A percentile compares a stretch with the other conserved stretches of the same genome.
Evolutionary conservation across 30 jellyfish, hydroid and myxozoan genomes (phyloP).

Genomic region (Hydractinia symbiolongicarpus): DNA sequence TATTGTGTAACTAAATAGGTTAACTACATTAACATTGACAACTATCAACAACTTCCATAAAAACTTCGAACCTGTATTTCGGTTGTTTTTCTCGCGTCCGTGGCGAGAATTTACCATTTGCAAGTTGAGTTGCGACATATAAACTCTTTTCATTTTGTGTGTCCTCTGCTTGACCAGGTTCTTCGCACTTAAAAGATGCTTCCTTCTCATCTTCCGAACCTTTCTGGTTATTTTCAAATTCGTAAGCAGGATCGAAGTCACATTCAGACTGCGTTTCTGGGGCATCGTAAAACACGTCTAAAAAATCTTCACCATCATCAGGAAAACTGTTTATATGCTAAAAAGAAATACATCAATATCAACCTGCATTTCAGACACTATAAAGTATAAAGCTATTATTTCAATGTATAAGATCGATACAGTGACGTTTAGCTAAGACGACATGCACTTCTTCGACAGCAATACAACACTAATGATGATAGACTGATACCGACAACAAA

Average conservation of each 20-base stretch:
- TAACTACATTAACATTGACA: not conserved
- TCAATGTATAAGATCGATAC: too few relatives aligned
- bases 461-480: too few relatives aligned
- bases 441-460: too few relatives aligned
- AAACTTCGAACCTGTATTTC: not conserved
- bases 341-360: not conserved
- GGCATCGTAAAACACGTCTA: constrained; percentile 90
- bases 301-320: constrained; percentile 19
- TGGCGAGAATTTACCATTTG: not conserved
- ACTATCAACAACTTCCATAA: not conserved
- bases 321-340: not conserved
- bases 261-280: constrained; percentile 42
- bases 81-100: not conserved
- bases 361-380: not conserved
- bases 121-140: not conserved
- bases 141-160: too few relatives aligned
- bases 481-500: too few relatives aligned
- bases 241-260: constrained; percentile 12
- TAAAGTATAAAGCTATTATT: not conserved
- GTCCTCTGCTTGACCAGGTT: too few relatives aligned
- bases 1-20: not conserved
- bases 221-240: constrained; percentile 7
- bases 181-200: not conserved
- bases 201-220: not conserved
- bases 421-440: too few relatives aligned